Base-by-base conservation (phyloP, 2,797 vertebrate genomes). In the Halcyon badia region DNA sequence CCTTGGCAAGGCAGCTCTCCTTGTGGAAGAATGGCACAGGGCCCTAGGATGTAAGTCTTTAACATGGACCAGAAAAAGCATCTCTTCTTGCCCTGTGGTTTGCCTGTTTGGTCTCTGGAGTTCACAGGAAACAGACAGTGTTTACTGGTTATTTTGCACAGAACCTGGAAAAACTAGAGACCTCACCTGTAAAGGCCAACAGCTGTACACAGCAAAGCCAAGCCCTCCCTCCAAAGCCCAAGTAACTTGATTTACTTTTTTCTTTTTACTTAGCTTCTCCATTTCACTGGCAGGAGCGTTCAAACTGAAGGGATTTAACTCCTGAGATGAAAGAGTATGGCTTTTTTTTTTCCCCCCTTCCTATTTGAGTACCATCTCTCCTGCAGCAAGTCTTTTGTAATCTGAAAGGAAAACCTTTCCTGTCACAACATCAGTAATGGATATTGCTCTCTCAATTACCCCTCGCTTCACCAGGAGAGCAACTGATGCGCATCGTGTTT, bases 361-460 rank as follows among this genome's bases (percentile, higher is more conserved):
- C 72, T 76, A 5, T 83, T 91, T 61, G 82, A 89, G 93, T 61
- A 35, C 73, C 75, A 94, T 93, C 92, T 89, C 81, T 80, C 76
- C 84, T 71, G 65, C 90, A 86, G 70, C 70, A 61, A 76, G 85
- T 28, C 83, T 86, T 97, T 93, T 90, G 90, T 88, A 9, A 83
- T 82, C 77, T 96, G 89, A 95, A 96, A 96, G 85, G 91, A 96
- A 97, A 97, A 92, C 92, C 89, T 87, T 83, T 44, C 92, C 84
- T 94, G 90, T 94, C 93, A 95, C 90, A 93, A 90, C 87, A 93
- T 9, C 92, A 61, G 91, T 94, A 96, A 97, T 95, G 89, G 94
- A 96, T 97, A 93, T 94, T 88, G 89, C 91, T 89, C 96, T 97
- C 93, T 96, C 91, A 96, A 96, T 97, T 97, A 97, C 95, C 76